Evolutionary conservation across 2,113 vertebrate genomes (phyloP), one percentile per base, ranked within the genome.

Genomic region (Lepisosteus oculatus): DNA sequence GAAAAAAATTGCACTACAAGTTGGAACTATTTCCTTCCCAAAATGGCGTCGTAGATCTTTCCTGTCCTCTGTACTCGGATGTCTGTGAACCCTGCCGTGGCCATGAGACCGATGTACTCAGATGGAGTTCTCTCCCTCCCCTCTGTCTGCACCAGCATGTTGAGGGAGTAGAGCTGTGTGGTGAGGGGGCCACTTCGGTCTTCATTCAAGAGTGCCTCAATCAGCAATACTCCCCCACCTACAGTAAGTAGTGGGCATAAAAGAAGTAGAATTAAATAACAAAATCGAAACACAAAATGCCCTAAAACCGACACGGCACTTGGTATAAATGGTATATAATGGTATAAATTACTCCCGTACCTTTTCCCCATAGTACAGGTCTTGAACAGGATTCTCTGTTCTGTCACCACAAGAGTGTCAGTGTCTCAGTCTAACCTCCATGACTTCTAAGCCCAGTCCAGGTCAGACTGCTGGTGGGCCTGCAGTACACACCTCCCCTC

Each of bases 101-200:
- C 14, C 1, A 95, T 83, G n/a, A 97, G 90, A 2, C 67, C 71
- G 0, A 29, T 69, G 81, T 93, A 95, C 77, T 96, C 89, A 3
- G 80, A 69, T 17, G 81, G 77, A 5, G 85, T 93, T 63, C 93
- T 54, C 81, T 97, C 96, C 9, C 81, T 89, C 6, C 95, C 96
- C 82, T 94, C 92, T 0, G 94, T 94, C 90, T 96, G 95, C 2
- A 96, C 85, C 72, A 97, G 85, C 95, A 96, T 95, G 78, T 95
- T 97, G 13, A 98, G 84, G 0, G 91, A 96, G 77, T 86, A 91
- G 3, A 97, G 90, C 7, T 95, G 93, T 0, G 85, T 85, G 3
- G 84, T 88, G 11, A 93, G 72, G 0, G 94, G 94, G 0, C 95
- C 94, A 3, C 88, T 89, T 14, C 80, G 87, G 2, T 94, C 94